Evolutionary conservation across 2,797 vertebrate genomes (phyloP).

Genomic region (Cottoperca gobio): DNA sequence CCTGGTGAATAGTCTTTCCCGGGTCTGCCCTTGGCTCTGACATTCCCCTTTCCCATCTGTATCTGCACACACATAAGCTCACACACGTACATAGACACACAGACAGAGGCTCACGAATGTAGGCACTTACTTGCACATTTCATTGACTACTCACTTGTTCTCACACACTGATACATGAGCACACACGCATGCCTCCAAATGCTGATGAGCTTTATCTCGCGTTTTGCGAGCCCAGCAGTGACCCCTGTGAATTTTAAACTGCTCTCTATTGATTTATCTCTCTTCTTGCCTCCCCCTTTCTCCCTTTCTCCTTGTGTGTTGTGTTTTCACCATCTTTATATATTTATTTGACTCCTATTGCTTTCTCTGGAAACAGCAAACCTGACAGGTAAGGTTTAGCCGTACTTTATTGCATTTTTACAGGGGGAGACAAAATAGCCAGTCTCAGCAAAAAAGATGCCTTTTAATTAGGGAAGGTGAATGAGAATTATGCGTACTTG

Average conservation of each 20-base stretch:
- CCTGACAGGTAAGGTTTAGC: conserved; percentile 95
- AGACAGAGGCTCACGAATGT: conserved; percentile 22
- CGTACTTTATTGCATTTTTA: conserved; percentile 75
- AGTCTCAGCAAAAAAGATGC: conserved; percentile 71
- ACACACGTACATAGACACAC: conserved; percentile 2
- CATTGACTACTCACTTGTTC: conserved; percentile 40
- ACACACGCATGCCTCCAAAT: conserved; percentile 58
- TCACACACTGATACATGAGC: conserved; percentile 32
- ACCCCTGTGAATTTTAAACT: conserved; percentile 83
- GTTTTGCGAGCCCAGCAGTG: conserved; percentile 69
- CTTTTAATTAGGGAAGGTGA: conserved; percentile 71
- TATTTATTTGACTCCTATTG: conserved; percentile 85
- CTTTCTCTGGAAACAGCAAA: conserved; percentile 92
- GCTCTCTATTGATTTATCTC: conserved; percentile 85
- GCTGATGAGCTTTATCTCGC: conserved; percentile 78
- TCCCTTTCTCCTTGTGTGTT: conserved; percentile 81
- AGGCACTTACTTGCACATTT: conserved; percentile 49
- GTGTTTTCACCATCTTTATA: conserved; percentile 81
- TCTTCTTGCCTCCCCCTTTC: conserved; percentile 78
- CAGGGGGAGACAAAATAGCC: conserved; percentile 65
- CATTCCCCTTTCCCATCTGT: conserved; percentile 66
- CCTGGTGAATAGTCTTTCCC: conserved; percentile 80
- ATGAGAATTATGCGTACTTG: conserved; percentile 43
- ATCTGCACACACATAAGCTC: conserved; percentile 33
- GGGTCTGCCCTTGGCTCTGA: conserved; percentile 83